Evolutionary conservation across 2,888 invertebrate genomes (phyloP).

Genomic region (Rugalucina vietnamica): DNA sequence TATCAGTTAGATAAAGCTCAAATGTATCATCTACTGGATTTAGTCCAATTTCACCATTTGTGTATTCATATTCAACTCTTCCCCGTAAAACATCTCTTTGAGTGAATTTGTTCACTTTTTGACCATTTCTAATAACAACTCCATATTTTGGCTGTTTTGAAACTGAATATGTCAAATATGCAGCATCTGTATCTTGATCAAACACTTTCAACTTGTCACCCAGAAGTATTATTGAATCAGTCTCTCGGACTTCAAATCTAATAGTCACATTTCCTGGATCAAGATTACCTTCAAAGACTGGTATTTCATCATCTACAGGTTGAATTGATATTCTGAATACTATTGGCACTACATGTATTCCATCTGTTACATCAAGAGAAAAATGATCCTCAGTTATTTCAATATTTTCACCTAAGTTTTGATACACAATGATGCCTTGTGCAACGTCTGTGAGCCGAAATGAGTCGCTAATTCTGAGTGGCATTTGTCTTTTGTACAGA

Average conservation of each 20-base stretch:
- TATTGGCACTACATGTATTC: slow-evolving; percentile 81
- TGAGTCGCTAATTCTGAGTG: slow-evolving; percentile 73
- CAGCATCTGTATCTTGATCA: slow-evolving; percentile 79
- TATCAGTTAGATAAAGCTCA: slow-evolving; percentile 77
- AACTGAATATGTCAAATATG: slow-evolving; percentile 76
- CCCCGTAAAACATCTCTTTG: slow-evolving; percentile 77
- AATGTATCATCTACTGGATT: slow-evolving; percentile 75
- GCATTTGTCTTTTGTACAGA: slow-evolving; percentile 71
- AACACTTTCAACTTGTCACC: slow-evolving; percentile 73
- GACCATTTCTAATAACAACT: slow-evolving; percentile 69
- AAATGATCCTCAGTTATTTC: slow-evolving; percentile 79
- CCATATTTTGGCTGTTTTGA: slow-evolving; percentile 76
- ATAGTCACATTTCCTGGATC: slow-evolving; percentile 71
- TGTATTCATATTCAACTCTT: slow-evolving; percentile 78
- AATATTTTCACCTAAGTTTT: slow-evolving; percentile 72
- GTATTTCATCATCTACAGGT: slow-evolving; percentile 80
- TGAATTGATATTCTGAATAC: slow-evolving; percentile 76
- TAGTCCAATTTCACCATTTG: slow-evolving; percentile 80
- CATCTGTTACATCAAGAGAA: slow-evolving; percentile 82
- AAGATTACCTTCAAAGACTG: slow-evolving; percentile 67
- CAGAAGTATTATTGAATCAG: slow-evolving; percentile 69
- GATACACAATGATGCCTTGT: slow-evolving; percentile 77
- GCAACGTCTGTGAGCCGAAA: slow-evolving; percentile 78
- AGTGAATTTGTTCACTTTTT: slow-evolving; percentile 77
- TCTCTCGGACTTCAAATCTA: slow-evolving; percentile 77